Evolutionary conservation across 2,888 invertebrate species (phyloP).

Genomic region (Diarsia dahlii): DNA sequence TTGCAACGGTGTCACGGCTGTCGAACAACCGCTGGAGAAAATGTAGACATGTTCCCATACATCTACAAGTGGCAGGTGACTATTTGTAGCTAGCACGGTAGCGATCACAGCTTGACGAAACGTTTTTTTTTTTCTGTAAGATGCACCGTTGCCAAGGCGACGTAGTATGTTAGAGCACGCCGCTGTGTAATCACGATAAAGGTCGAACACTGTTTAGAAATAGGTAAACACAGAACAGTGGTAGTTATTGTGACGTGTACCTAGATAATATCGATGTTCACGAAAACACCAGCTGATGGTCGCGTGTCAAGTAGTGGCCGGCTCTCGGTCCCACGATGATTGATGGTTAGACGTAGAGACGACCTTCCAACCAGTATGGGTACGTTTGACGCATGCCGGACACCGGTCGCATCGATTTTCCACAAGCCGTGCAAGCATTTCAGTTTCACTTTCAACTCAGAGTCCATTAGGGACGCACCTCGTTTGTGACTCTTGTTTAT

Average conservation of each 20-base stretch:
- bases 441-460: constrained; percentile 84
- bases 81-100: constrained; percentile 76
- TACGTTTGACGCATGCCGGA: constrained; percentile 79
- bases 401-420: constrained; percentile 85
- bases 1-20: constrained; percentile 67
- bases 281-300: constrained; percentile 62
- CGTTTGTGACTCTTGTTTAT: constrained; percentile 66
- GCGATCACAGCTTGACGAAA: constrained; percentile 77
- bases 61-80: constrained; percentile 89
- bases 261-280: constrained; percentile 56
- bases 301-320: constrained; percentile 70
- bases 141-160: constrained; percentile 82
- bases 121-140: constrained; percentile 69
- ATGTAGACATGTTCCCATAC: constrained; percentile 89
- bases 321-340: constrained; percentile 77
- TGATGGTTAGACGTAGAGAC: constrained; percentile 73
- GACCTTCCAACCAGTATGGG: constrained; percentile 81
- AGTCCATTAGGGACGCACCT: constrained; percentile 78
- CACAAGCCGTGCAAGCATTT: constrained; percentile 77
- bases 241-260: constrained; percentile 50
- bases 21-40: constrained; percentile 72
- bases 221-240: constrained; percentile 43
- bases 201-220: constrained; percentile 63
- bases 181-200: constrained; percentile 69
- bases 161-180: constrained; percentile 77